Evolutionary conservation across 2,797 vertebrate species (phyloP), one percentile per base, ranked within the genome.

Genomic region (Pitangus sulphuratus): DNA sequence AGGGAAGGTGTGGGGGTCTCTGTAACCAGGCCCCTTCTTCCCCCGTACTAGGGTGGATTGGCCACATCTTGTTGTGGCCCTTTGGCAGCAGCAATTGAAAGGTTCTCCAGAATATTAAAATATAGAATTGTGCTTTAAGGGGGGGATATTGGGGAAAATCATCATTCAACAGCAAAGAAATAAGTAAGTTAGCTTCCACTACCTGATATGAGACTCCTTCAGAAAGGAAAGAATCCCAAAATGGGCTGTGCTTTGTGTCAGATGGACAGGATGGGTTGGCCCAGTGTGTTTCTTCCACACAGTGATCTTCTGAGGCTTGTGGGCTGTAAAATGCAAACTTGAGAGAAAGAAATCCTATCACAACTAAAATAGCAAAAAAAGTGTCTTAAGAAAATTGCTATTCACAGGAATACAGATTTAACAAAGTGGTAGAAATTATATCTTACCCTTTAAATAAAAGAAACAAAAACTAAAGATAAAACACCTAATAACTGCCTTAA

Each of bases 11-110:
- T 68, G 24, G 11, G 25, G 5, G 8, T 82, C 33, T 53, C 25
- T 2, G 3, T 31, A 57, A 64, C 7, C 40, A 87, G 40, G 3
- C 3, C 9, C 9, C 8, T 61, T 45, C 58, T 74, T 53, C 44
- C 22, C 18, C 3, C 5, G 8, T 8, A 33, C 18, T 15, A 30
- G 0, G 1, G 12, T 53, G 42, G 39, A 78, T 69, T 0, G 1
- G 13, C 45, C 51, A 21, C 19, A 15, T 54, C 50, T 64, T 31
- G 25, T 12, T 50, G 12, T 65, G 26, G 17, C 11, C 11, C 26
- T 72, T 64, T 35, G 21, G 14, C 15, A 62, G 64, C 39, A 62
- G 33, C 21, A 70, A 24, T 45, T 58, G 40, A 35, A 71, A 35
- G 1, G 2, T 17, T 90, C 15, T 79, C 12, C 25, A 61, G 50